Percentiles rank a stretch among this genome's conserved stretches.
Conservation (phyloP, 2,888 invertebrate genomes). For the Limnephilus auricula region DNA sequence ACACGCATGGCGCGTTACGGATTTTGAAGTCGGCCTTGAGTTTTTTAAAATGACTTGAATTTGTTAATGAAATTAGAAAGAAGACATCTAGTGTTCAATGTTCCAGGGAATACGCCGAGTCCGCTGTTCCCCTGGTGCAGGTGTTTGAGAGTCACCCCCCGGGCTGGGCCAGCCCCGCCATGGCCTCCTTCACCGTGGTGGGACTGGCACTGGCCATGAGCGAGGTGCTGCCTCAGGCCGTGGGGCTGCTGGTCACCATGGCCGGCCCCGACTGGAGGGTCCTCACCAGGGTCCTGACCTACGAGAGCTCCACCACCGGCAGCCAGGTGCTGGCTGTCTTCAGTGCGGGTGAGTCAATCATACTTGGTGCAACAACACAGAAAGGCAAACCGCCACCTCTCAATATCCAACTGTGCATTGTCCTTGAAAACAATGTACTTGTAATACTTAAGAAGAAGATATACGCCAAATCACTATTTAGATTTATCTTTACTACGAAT, state of each 20-base stretch:
- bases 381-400: background rate
- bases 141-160: conserved; percentile 79
- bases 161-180: conserved; percentile 79
- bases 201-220: conserved; percentile 80
- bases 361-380: background rate
- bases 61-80: no score
- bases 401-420: background rate
- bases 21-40: no score
- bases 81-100: background rate
- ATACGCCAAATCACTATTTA: no score
- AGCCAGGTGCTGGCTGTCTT: conserved; percentile 82
- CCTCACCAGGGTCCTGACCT: conserved; percentile 79
- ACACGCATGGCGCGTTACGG: no score
- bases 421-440: background rate
- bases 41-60: no score
- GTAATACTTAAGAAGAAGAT: no score
- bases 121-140: conserved; percentile 79
- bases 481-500: no score
- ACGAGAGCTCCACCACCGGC: conserved; percentile 79
- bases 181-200: conserved; percentile 79
- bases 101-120: conserved; percentile 77
- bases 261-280: conserved; percentile 82
- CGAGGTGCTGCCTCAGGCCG: conserved; percentile 79
- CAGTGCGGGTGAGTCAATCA: conserved; percentile 75
- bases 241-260: conserved; percentile 77